phyloP scores from a whole-genome alignment of 2,888 invertebrate genomes.

The Troides helena region DNA sequence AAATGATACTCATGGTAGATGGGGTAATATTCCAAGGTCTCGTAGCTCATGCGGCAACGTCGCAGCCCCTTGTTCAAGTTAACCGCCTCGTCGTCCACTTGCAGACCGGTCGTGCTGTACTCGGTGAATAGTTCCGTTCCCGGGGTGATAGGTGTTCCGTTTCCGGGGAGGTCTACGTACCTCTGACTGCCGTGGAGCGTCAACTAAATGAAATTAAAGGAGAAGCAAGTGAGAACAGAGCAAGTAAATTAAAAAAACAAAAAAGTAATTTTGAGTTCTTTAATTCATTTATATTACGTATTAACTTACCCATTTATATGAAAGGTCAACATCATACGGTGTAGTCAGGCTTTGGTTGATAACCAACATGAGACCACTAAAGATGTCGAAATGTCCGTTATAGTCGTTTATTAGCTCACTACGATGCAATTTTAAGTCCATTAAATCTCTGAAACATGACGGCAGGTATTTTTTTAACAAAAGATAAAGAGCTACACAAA shows the following conservation, averaged over 20 bases:
- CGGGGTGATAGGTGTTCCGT: conserved; percentile 23
- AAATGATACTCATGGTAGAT: conserved; percentile 21
- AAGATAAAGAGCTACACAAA: no score
- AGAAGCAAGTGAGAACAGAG: no score
- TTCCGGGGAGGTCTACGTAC: conserved; percentile 13
- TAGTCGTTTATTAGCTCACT: background rate
- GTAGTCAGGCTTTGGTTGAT: conserved; percentile 22
- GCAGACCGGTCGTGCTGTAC: conserved; percentile 7
- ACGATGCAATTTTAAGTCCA: background rate
- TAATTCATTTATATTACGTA: background rate
- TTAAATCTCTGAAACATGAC: conserved; percentile 1
- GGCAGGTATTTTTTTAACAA: no score
- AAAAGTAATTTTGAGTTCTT: no score
- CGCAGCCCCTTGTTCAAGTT: conserved; percentile 5
- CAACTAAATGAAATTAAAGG: conserved; percentile 2
- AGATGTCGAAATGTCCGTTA: conserved; percentile 2
- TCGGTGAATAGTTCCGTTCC: conserved; percentile 16
- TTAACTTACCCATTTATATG: conserved; percentile 24
- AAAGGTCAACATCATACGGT: conserved; percentile 19
- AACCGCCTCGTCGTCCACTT: conserved; percentile 14
- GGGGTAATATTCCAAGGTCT: conserved; percentile 25
- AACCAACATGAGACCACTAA: conserved; percentile 18
- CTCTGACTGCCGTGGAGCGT: conserved; percentile 17
- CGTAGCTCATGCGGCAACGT: conserved; percentile 22
- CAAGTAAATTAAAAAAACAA: no score